Conservation (phyloP, 1,140 invertebrate species). For the Pogonognathellus flavescens region DNA sequence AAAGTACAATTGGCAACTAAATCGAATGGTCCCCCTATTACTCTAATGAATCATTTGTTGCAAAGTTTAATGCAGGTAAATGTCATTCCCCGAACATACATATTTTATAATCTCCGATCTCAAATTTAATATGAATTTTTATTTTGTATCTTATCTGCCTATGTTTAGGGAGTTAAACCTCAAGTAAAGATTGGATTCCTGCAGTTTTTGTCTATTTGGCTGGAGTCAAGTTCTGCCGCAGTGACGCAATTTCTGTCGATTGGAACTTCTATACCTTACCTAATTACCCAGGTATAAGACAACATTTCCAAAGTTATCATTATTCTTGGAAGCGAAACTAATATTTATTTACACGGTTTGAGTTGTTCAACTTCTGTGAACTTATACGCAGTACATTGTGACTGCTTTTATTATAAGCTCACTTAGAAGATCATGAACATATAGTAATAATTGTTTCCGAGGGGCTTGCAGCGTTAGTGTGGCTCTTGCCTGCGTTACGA, state of each 20-base stretch:
- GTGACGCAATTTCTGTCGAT: slow-evolving; percentile 88
- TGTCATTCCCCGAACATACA: background rate
- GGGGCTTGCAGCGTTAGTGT: slow-evolving; percentile 12
- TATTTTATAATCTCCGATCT: too few relatives aligned
- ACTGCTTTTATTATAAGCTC: slow-evolving; percentile 2
- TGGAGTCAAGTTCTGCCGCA: slow-evolving; percentile 85
- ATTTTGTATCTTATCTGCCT: too few relatives aligned
- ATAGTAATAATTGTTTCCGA: slow-evolving; percentile 23
- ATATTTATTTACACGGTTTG: too few relatives aligned
- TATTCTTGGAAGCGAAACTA: too few relatives aligned
- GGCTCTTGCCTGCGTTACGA: slow-evolving; percentile 23
- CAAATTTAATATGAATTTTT: background rate
- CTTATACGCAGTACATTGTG: background rate
- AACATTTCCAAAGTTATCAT: too few relatives aligned
- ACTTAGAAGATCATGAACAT: background rate
- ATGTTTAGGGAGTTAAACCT: slow-evolving; percentile 81
- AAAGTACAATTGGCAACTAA: slow-evolving; percentile 91
- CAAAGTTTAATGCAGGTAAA: slow-evolving; percentile 81
- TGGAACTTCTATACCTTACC: slow-evolving; percentile 87
- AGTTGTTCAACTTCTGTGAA: background rate
- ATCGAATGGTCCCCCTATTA: slow-evolving; percentile 85
- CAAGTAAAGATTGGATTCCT: slow-evolving; percentile 93
- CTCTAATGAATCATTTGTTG: slow-evolving; percentile 89
- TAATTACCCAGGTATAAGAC: slow-evolving; percentile 80
- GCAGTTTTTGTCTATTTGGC: slow-evolving; percentile 92